Evolutionary conservation across 2,113 vertebrate genomes (phyloP).

Genomic region (Corvus cornix): DNA sequence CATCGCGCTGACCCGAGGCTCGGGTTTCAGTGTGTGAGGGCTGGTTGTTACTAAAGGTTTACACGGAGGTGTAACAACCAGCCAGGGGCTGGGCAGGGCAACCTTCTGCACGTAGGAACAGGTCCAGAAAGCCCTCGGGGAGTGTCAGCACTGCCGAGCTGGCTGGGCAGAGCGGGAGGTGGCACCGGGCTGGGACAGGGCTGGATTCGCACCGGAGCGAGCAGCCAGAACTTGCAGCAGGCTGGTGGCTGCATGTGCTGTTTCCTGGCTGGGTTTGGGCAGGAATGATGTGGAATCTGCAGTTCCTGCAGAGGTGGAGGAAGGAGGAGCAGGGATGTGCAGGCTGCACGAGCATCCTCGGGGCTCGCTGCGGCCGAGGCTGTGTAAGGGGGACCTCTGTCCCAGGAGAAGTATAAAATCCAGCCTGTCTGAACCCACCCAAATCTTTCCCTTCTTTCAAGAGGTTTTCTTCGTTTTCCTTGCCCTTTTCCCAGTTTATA

Average conservation of each 20-base stretch:
- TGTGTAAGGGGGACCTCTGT: not conserved
- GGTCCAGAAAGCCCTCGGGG: not conserved
- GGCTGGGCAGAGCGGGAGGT: not conserved
- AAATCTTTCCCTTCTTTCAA: not conserved
- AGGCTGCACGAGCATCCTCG: rapidly evolving
- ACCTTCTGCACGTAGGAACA: rapidly evolving
- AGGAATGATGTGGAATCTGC: not conserved
- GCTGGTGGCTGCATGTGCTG: rapidly evolving
- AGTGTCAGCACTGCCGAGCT: not conserved
- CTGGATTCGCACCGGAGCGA: rapidly evolving
- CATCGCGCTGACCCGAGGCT: not conserved
- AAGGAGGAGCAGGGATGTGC: not conserved
- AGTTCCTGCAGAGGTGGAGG: not conserved
- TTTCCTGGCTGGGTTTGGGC: not conserved
- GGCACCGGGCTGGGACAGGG: not conserved
- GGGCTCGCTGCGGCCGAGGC: not conserved
- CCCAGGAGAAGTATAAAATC: not conserved
- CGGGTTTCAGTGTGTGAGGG: not conserved
- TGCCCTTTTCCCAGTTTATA: not conserved
- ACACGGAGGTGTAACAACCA: not conserved
- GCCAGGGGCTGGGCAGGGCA: not conserved
- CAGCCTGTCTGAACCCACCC: not conserved
- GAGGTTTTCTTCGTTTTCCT: not conserved
- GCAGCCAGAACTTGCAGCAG: not conserved
- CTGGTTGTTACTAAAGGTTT: not conserved